phyloP scores from a whole-genome alignment of 2,888 invertebrate species.

The Caenorhabditis angaria region DNA sequence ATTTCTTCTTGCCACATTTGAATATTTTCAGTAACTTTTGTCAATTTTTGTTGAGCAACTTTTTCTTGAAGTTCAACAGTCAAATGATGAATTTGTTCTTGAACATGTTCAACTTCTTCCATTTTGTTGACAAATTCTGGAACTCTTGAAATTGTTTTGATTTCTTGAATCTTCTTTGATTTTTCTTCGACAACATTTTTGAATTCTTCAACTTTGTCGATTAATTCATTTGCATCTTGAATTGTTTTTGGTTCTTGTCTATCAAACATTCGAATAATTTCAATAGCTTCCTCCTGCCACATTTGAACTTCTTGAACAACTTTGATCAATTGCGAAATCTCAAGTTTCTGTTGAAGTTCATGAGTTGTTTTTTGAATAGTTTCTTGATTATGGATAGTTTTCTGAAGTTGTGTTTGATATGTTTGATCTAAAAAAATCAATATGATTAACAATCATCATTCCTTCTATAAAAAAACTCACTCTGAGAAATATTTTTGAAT shows the following conservation, averaged over 20 bases:
- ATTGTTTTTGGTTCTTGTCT: constrained; percentile 28
- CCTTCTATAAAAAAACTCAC: neutral
- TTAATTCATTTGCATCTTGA: constrained; percentile 44
- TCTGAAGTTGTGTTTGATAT: constrained; percentile 38
- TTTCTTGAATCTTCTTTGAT: constrained; percentile 37
- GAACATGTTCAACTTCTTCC: constrained; percentile 41
- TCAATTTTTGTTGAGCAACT: constrained; percentile 31
- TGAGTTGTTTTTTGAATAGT: constrained; percentile 29
- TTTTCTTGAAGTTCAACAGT: constrained; percentile 38
- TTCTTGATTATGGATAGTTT: constrained; percentile 38
- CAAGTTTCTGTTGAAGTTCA: constrained; percentile 33
- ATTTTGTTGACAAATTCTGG: constrained; percentile 38
- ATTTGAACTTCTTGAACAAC: constrained; percentile 55
- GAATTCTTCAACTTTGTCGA: constrained; percentile 47
- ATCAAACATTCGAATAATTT: constrained; percentile 48
- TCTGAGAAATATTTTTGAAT: constrained; percentile 28
- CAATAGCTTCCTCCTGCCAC: constrained; percentile 59
- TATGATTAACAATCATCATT: neutral
- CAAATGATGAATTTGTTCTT: constrained; percentile 37
- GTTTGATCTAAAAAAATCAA: constrained; percentile 26
- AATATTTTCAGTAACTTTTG: constrained; percentile 45
- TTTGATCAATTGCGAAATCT: constrained; percentile 32
- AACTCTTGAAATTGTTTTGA: constrained; percentile 33
- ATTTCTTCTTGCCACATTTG: constrained; percentile 44
- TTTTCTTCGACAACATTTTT: constrained; percentile 41